Percentiles rank a stretch among this genome's conserved stretches.
These are phyloP conservation scores for Drosophila antonietae DNA, from an alignment of 2,888 invertebrate genomes.

Conservation along the genomic window DNA sequence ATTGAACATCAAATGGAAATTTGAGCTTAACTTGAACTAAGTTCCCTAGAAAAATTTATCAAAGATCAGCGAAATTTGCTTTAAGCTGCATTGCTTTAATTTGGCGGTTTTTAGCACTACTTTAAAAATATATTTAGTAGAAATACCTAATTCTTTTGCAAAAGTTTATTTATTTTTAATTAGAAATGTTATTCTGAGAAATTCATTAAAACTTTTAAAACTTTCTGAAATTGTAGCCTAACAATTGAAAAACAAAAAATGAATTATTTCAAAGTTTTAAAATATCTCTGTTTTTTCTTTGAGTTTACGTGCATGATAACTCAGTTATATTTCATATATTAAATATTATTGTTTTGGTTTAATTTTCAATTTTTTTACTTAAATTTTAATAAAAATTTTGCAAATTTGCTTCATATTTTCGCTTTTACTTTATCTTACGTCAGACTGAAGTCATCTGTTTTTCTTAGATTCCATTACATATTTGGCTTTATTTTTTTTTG, in stretches of 20 bases:
- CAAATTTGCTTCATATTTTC: background rate
- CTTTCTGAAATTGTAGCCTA: background rate
- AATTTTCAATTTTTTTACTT: background rate
- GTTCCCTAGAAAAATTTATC: background rate
- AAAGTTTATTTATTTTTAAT: background rate
- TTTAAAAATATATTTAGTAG: no score
- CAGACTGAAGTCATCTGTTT: background rate
- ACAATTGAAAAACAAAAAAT: no score
- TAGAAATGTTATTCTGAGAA: background rate
- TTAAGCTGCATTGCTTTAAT: background rate
- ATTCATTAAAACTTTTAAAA: background rate
- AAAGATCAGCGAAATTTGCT: background rate
- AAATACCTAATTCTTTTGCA: no score
- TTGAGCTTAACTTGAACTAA: background rate
- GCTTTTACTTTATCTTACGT: background rate
- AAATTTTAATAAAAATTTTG: background rate
- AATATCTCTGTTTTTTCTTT: background rate
- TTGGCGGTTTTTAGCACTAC: background rate
- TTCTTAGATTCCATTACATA: background rate
- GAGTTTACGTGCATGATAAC: background rate
- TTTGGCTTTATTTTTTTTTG: constrained; percentile 2
- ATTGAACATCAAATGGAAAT: background rate
- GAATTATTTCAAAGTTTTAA: background rate
- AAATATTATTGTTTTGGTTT: background rate
- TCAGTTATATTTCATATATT: background rate